These are phyloP conservation scores for Gerris lacustris DNA, from an alignment of 2,888 invertebrate species.

Conservation along the genomic window DNA sequence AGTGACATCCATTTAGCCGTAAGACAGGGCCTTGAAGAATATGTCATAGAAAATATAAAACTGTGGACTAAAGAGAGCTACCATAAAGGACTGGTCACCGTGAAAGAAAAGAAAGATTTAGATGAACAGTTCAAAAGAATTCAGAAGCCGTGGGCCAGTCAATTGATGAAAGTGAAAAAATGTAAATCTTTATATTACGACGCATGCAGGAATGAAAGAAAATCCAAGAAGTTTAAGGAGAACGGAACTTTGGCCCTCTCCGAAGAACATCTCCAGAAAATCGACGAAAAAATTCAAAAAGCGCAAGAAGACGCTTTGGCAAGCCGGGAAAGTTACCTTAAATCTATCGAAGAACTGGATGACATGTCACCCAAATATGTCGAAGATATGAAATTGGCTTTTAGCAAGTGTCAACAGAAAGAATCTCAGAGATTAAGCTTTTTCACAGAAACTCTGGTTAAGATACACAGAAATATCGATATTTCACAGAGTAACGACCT, in stretches of 20 bases:
- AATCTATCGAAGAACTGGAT: slow-evolving; percentile 1
- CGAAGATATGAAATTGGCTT: neutral
- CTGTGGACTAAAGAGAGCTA: slow-evolving; percentile 1
- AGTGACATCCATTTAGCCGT: neutral
- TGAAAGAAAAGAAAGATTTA: neutral
- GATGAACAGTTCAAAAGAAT: neutral
- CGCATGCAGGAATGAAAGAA: slow-evolving; percentile 1
- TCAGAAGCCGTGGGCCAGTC: neutral
- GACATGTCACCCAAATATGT: neutral
- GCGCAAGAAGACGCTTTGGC: neutral
- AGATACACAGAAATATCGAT: neutral
- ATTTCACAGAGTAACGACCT: neutral
- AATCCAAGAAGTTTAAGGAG: neutral
- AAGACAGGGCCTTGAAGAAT: neutral
- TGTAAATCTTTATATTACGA: neutral
- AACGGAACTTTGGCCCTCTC: neutral
- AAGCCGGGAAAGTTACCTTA: neutral
- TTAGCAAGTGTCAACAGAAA: neutral
- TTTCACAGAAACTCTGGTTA: slow-evolving; percentile 5
- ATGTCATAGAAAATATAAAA: neutral
- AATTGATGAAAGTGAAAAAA: neutral
- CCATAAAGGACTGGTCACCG: neutral
- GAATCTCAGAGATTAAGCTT: slow-evolving; percentile 3
- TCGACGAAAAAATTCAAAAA: neutral
- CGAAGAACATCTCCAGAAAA: neutral